Conservation (phyloP, 2,113 vertebrate genomes). For the Colinus virginianus region DNA sequence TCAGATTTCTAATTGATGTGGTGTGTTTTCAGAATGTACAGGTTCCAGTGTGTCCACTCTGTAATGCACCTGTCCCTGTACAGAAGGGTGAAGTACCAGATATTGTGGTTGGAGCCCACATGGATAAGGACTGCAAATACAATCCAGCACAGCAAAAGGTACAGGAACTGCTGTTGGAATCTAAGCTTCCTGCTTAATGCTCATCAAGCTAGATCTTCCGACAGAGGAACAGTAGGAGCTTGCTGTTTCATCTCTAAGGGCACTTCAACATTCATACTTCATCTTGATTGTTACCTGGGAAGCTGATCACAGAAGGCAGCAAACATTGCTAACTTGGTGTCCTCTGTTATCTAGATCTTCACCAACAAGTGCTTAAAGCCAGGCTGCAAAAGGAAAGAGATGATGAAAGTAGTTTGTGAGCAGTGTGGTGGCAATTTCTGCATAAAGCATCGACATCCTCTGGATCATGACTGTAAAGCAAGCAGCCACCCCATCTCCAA, state of each 20-base stretch:
- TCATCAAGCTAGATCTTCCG: too few relatives aligned
- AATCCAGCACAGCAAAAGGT: slow-evolving; percentile 87
- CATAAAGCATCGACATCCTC: slow-evolving; percentile 90
- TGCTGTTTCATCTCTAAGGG: neutral
- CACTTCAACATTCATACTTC: fast-evolving
- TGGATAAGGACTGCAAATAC: slow-evolving; percentile 86
- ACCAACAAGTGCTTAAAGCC: slow-evolving; percentile 87
- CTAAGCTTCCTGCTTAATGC: neutral
- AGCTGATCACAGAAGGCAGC: neutral
- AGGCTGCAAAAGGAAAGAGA: slow-evolving; percentile 93
- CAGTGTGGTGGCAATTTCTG: slow-evolving; percentile 90
- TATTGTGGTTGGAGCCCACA: slow-evolving; percentile 89
- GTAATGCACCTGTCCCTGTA: slow-evolving; percentile 85
- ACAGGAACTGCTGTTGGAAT: neutral
- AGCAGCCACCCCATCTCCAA: slow-evolving; percentile 71
- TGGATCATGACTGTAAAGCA: slow-evolving; percentile 88
- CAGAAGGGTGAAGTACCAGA: slow-evolving; percentile 90
- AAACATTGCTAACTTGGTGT: neutral
- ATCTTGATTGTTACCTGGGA: neutral
- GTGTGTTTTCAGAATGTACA: slow-evolving; percentile 84
- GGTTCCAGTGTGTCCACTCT: slow-evolving; percentile 93
- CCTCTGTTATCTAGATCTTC: slow-evolving; percentile 83
- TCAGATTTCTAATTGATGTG: neutral
- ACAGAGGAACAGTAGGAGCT: neutral
- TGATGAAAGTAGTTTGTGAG: slow-evolving; percentile 87